phyloP scores from a whole-genome alignment of 2,113 vertebrate genomes.

The Eira barbara region DNA sequence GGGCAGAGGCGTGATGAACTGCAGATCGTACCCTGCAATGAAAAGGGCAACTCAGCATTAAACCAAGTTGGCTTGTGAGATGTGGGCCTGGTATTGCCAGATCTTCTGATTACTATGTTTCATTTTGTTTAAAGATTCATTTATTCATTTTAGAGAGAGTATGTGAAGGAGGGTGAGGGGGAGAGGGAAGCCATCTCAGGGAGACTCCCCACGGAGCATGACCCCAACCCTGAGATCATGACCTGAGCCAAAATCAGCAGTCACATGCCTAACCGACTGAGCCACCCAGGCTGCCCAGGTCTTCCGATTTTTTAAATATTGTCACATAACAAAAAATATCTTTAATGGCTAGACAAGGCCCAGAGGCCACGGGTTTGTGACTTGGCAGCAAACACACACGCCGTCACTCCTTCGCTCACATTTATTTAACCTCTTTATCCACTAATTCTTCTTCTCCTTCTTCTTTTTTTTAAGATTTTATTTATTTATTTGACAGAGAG shows the following conservation, averaged over 20 bases:
- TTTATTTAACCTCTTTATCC: neutral
- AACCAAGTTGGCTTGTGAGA: neutral
- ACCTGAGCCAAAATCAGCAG: neutral
- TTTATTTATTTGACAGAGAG: no score
- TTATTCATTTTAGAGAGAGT: neutral
- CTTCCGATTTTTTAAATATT: neutral
- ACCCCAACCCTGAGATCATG: neutral
- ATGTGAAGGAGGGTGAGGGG: no score
- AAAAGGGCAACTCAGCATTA: neutral
- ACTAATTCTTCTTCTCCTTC: no score
- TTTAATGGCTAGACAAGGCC: neutral
- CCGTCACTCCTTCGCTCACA: neutral
- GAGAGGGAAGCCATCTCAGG: neutral
- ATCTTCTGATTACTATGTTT: neutral
- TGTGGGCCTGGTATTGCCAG: neutral
- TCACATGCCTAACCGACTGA: neutral
- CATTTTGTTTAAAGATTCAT: neutral
- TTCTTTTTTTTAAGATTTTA: no score
- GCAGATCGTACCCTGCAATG: no score
- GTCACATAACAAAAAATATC: neutral
- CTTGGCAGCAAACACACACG: neutral
- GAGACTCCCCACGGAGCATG: neutral
- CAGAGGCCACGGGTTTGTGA: neutral
- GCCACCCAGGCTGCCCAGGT: neutral
- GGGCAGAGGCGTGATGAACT: neutral